A percentile compares a stretch with the other conserved stretches of the same genome.
Conservation (phyloP, 2,797 vertebrate genomes). For the Brachyrhaphis roseni region DNA sequence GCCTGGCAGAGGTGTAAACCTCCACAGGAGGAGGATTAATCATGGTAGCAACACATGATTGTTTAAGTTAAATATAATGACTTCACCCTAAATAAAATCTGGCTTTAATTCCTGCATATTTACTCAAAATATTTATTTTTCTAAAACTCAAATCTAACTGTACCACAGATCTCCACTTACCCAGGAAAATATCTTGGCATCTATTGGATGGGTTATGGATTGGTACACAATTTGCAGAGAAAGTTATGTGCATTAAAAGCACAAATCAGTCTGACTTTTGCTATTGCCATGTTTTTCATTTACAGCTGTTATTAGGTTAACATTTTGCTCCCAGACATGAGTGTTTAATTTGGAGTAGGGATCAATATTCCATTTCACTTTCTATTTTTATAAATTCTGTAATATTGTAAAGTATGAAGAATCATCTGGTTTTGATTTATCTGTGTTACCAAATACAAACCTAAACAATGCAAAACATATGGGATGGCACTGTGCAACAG, state of each 20-base stretch:
- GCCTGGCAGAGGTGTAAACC: too few species aligned
- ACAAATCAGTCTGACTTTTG: constrained; percentile 5
- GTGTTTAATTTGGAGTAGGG: constrained; percentile 11
- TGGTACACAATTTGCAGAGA: neutral
- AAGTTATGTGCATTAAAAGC: neutral
- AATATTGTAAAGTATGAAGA: neutral
- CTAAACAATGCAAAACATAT: neutral
- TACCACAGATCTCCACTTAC: neutral
- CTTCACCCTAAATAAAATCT: neutral
- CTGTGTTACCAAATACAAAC: neutral
- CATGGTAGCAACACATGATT: neutral
- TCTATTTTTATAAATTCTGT: neutral
- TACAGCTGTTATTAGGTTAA: neutral
- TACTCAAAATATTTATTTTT: neutral
- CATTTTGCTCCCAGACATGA: constrained; percentile 4
- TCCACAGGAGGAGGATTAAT: neutral
- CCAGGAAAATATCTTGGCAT: neutral
- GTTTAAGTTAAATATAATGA: neutral
- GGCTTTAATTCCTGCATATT: neutral
- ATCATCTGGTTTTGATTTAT: constrained; percentile 15
- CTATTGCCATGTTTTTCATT: neutral
- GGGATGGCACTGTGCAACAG: neutral
- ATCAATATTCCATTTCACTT: neutral
- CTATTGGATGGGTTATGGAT: neutral
- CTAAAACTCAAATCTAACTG: neutral